Evolutionary conservation across 2,888 invertebrate species (phyloP).

Genomic region (Germaria angustata): DNA sequence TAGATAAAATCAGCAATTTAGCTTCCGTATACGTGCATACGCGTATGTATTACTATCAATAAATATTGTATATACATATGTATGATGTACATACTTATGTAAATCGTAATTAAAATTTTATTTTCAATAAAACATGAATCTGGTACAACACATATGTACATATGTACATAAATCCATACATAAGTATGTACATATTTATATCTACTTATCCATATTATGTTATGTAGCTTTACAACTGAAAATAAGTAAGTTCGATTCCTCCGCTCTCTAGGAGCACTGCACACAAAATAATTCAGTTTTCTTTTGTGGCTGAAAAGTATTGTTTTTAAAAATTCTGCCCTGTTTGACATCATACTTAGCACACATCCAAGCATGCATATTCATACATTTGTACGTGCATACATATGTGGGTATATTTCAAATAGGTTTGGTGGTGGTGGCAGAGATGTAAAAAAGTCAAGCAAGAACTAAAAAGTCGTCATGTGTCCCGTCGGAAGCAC

Average conservation of each 20-base stretch:
- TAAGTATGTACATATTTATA: neutral
- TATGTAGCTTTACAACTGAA: neutral
- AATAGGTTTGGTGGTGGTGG: conserved; percentile 25
- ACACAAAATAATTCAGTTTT: neutral
- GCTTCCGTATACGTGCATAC: neutral
- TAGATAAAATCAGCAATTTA: conserved; percentile 11
- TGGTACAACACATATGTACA: too few relatives aligned
- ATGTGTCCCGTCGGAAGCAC: conserved; percentile 18
- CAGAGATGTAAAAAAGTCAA: conserved; percentile 39
- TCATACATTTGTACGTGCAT: neutral
- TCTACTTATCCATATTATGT: neutral
- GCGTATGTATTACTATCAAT: too few relatives aligned
- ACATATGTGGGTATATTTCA: neutral
- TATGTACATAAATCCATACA: neutral
- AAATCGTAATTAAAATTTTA: neutral
- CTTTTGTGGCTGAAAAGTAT: neutral
- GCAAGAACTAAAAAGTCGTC: conserved; percentile 32
- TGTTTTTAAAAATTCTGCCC: conserved; percentile 30
- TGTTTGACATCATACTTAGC: conserved; percentile 15
- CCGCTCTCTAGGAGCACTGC: conserved; percentile 2
- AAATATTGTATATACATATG: neutral
- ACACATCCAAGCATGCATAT: neutral
- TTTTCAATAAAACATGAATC: neutral
- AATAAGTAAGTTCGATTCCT: neutral
- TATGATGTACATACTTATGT: neutral